Base-by-base conservation (phyloP, 2,888 invertebrate genomes). In the Cheilosia vulpina region DNA sequence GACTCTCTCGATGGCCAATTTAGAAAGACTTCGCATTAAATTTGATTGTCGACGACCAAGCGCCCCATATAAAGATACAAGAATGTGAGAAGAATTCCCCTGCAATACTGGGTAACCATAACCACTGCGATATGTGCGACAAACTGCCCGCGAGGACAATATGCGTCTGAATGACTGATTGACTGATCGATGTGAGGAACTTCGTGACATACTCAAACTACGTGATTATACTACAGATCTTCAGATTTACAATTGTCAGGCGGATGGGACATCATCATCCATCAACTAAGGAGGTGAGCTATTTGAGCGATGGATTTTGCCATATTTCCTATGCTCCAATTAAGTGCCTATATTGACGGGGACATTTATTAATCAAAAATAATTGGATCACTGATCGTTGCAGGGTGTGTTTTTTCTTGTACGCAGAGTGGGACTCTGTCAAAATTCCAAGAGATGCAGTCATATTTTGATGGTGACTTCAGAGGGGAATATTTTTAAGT, bases 121-220 rank as follows among this genome's bases (percentile, higher is more conserved):
- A 21, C 7, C 47, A 9, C 13, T 24, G 15, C 52, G 21, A 19
- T 21, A 53, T 63, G 45, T 47, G 31, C 31, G 53, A 60, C 60
- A 66, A 55, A 66, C 71, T 55, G 62, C 72, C 38, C 63, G 38
- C 60, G 71, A 57, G 62, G 72, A 83, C 82, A 83, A 83, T 83
- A 82, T 82, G 82, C 71, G 77, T 77, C 72, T 68, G 71, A 78
- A 72, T 77, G 77, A 77, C 77, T 72, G 60, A 77, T 77, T 55
- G 77, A 66, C 69, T 77, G 76, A 62, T 77, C 63, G 71, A 82
- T 71, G 65, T 77, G 71, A 66, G 27, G 58, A 83, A 73, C 77
- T 78, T 78, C 72, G 72, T 78, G 82, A 83, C 78, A 83, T 83
- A 78, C 78, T 83, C 82, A 38, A 17, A 45, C 34, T 83, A 83